phyloP scores from a whole-genome alignment of 2,888 invertebrate genomes.

The Hydriomena furcata region DNA sequence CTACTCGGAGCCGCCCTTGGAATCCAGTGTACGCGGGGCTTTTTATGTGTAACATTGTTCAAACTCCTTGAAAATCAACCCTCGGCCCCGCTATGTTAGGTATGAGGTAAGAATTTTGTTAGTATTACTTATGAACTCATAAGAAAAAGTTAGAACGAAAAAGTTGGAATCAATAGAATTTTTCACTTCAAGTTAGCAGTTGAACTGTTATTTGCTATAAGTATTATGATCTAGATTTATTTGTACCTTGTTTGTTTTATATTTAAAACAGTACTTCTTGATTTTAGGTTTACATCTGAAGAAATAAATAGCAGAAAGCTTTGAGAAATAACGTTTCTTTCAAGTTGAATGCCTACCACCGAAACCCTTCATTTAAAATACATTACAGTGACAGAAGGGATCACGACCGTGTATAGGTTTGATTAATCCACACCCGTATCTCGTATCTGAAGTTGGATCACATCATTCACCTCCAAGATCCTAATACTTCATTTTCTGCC shows the following conservation, averaged over 20 bases:
- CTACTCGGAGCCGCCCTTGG: conserved; percentile 61
- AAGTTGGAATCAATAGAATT: conserved; percentile 46
- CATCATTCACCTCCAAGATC: conserved; percentile 62
- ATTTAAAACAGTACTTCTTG: too few relatives aligned
- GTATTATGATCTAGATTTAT: too few relatives aligned
- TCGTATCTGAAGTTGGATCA: conserved; percentile 45
- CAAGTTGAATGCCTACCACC: not conserved
- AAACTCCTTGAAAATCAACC: conserved; percentile 54
- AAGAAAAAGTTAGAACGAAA: conserved; percentile 44
- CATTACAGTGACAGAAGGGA: conserved; percentile 20
- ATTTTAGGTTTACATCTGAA: not conserved
- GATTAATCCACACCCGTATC: conserved; percentile 44
- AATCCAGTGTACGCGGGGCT: conserved; percentile 64
- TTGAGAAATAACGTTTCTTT: too few relatives aligned
- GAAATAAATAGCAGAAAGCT: too few relatives aligned
- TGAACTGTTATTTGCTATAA: not conserved
- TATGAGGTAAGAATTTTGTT: conserved; percentile 51
- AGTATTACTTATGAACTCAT: conserved; percentile 48
- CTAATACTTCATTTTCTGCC: conserved; percentile 74
- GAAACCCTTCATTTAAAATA: not conserved
- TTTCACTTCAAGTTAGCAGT: not conserved
- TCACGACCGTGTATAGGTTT: conserved; percentile 36
- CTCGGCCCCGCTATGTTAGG: conserved; percentile 48
- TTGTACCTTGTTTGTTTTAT: too few relatives aligned
- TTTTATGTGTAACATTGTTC: conserved; percentile 67